Base-by-base conservation (phyloP, 2,797 vertebrate genomes). In the Mustela erminea region DNA sequence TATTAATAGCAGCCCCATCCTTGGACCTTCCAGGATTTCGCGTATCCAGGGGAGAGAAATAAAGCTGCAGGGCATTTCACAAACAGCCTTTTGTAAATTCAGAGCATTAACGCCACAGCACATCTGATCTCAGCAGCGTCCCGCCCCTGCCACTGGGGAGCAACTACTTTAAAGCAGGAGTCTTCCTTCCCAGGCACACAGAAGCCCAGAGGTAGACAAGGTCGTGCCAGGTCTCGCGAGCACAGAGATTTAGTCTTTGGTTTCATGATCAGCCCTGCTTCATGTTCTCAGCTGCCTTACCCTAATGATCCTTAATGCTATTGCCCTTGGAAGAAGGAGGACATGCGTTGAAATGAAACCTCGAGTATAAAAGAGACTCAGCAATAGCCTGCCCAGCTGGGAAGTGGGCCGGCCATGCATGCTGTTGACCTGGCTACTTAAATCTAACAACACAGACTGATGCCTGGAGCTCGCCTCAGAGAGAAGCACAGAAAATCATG, bases 51-150 rank as follows among this genome's bases (percentile, higher is more conserved):
- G 96, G 83, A 96, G 92, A 88, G 84, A 97, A 95, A 96, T 85
- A 92, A 96, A 97, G 94, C 98, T 62, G 23, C 95, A 93, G 93
- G 96, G 96, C 97, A 96, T 98, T 94, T 98, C 93, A 23, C 32
- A 96, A 97, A 98, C 94, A 95, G 93, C 95, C 81, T 68, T 97
- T 93, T 96, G 97, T 98, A 98, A 99, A 99, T 98, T 98, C 97
- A 98, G 96, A 97, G 97, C 98, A 99, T 99, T 99, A 99, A 98
- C 88, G 78, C 96, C 74, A 96, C 85, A 94, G 98, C 98, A 98
- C 98, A 99, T 98, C 98, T 98, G 97, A 98, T 98, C 98, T 97
- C 94, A 85, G 82, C 92, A 94, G 58, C 88, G 82, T 83, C 92
- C 92, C 94, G 97, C 98, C 98, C 95, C 54, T 91, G 81, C 96